Evolutionary conservation across 2,113 vertebrate species (phyloP).

Genomic region (Xiphophorus maculatus): DNA sequence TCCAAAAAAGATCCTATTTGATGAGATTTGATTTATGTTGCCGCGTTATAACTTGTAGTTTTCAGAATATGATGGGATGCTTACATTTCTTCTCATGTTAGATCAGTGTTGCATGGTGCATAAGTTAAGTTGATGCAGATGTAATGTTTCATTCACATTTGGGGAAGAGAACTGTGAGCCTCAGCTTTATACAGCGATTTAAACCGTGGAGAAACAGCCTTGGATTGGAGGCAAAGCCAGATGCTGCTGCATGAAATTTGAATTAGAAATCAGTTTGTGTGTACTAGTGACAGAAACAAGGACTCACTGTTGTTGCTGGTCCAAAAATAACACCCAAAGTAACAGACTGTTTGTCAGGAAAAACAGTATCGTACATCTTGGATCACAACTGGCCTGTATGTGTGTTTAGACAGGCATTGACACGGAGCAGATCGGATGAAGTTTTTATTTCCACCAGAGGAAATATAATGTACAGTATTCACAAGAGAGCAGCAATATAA

Average conservation of each 20-base stretch:
- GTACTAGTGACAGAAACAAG: not conserved
- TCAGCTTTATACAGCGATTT: not conserved
- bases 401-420: not conserved
- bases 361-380: not conserved
- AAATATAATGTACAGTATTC: not conserved
- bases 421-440: not conserved
- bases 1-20: too few species aligned
- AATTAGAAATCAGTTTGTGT: slow-evolving; percentile 5
- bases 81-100: too few species aligned
- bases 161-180: slow-evolving; percentile 1
- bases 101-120: not conserved
- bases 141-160: slow-evolving; percentile 4
- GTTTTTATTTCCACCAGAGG: not conserved
- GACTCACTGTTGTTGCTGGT: not conserved
- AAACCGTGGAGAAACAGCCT: not conserved
- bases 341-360: not conserved
- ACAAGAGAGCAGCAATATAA: not conserved
- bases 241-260: slow-evolving; percentile 16
- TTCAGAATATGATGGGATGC: too few species aligned
- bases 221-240: not conserved
- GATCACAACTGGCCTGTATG: not conserved
- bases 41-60: too few species aligned
- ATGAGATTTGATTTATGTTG: too few species aligned
- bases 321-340: not conserved
- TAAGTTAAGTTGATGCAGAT: not conserved